Percentiles rank a stretch among this genome's conserved stretches.
Evolutionary conservation across 2,888 invertebrate species (phyloP).

Genomic region (Petrolisthes cinctipes): DNA sequence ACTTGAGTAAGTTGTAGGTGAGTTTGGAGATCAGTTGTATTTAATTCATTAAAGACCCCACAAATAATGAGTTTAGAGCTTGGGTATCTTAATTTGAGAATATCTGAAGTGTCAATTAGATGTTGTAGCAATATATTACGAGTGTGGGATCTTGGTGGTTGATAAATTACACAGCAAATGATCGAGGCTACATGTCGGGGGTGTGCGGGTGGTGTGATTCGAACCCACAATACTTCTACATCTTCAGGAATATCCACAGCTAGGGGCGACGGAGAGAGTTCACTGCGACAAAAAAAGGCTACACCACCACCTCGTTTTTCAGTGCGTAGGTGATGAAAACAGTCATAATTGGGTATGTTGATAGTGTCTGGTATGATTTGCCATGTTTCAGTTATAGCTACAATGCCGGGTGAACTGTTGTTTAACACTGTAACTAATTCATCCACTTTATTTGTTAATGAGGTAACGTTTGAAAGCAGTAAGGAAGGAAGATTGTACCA

Average conservation of each 20-base stretch:
- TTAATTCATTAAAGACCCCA: not conserved
- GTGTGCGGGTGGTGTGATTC: not conserved
- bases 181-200: not conserved
- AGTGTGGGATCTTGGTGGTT: not conserved
- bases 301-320: not conserved
- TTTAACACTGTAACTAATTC: not conserved
- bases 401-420: not conserved
- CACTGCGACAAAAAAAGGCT: not conserved
- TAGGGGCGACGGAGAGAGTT: not conserved
- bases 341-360: not conserved
- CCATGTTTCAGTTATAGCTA: not conserved
- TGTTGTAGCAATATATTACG: not conserved
- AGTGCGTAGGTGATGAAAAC: not conserved
- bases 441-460: not conserved
- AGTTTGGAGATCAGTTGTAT: not conserved
- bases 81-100: not conserved
- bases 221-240: no score
- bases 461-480: not conserved
- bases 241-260: not conserved
- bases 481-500: slow-evolving; percentile 1
- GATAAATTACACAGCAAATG: not conserved
- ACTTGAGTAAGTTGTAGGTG: not conserved
- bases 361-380: not conserved
- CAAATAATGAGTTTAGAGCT: not conserved
- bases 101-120: not conserved